Conservation (phyloP, 2,888 invertebrate genomes). For the Reticulitermes lucifugus region DNA sequence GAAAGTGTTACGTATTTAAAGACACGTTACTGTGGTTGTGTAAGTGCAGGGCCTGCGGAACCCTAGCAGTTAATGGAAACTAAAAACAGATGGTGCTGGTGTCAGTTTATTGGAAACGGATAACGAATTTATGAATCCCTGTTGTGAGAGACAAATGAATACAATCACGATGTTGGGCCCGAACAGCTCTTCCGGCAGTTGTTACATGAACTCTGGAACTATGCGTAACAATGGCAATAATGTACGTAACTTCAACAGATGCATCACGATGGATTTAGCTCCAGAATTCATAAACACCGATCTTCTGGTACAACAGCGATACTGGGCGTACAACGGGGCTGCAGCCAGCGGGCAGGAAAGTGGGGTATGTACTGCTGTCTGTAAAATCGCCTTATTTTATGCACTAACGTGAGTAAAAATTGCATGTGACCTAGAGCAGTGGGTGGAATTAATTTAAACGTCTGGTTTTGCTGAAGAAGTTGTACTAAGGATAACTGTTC, state of each 20-base stretch:
- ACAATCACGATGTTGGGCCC: conserved; percentile 26
- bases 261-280: conserved; percentile 32
- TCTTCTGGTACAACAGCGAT: conserved; percentile 35
- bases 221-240: not conserved
- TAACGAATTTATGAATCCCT: not conserved
- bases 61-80: not conserved
- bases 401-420: no score
- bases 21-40: no score
- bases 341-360: conserved; percentile 41
- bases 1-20: no score
- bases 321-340: conserved; percentile 42
- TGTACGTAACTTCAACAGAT: not conserved
- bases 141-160: not conserved
- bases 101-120: not conserved
- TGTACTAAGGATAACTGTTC: no score
- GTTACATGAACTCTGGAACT: no score
- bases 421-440: no score
- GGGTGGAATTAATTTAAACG: no score
- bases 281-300: conserved; percentile 18
- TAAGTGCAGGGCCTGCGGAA: no score
- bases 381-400: no score
- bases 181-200: conserved; percentile 1
- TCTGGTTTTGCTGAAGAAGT: no score
- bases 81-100: not conserved
- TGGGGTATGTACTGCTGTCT: conserved; percentile 35